These are phyloP conservation scores for Hirtodrosophila duncani DNA, from an alignment of 2,888 invertebrate species.

Conservation along the genomic window DNA sequence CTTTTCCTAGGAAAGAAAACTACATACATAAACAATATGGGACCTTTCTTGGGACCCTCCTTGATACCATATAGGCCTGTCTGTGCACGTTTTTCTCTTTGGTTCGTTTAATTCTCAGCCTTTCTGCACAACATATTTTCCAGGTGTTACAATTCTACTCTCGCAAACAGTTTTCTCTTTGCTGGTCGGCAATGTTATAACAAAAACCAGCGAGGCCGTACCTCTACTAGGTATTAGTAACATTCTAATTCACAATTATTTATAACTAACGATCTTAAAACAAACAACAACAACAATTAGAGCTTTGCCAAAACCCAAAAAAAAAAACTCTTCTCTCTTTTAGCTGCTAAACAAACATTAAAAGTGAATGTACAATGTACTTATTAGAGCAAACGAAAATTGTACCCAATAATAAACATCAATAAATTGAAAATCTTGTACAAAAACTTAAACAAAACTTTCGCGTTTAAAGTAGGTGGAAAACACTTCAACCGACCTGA, in stretches of 20 bases:
- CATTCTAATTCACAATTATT: constrained; percentile 25
- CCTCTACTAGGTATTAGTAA: constrained; percentile 93
- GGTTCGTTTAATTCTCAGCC: too few species aligned
- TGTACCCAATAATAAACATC: constrained; percentile 38
- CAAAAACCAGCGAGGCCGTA: constrained; percentile 99
- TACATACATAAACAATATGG: too few species aligned
- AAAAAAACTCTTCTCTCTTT: constrained; percentile 55
- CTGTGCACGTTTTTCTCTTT: too few species aligned
- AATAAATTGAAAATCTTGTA: constrained; percentile 49
- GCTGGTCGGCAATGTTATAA: constrained; percentile 99
- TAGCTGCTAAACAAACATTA: constrained; percentile 51
- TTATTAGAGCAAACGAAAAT: constrained; percentile 35
- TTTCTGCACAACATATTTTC: constrained; percentile 81
- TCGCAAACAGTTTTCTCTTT: constrained; percentile 99
- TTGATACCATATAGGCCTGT: too few species aligned
- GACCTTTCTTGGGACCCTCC: too few species aligned
- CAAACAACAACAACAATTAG: constrained; percentile 31
- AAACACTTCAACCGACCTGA: constrained; percentile 37
- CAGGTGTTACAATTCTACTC: constrained; percentile 99
- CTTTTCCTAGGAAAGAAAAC: too few species aligned
- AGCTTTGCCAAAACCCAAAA: constrained; percentile 26
- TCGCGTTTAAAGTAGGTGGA: constrained; percentile 61
- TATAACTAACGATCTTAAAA: constrained; percentile 36
- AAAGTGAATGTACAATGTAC: constrained; percentile 45
- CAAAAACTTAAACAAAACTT: constrained; percentile 45